These are phyloP conservation scores for Entomobrya multifasciata DNA, from an alignment of 2,888 invertebrate species.

Conservation along the genomic window DNA sequence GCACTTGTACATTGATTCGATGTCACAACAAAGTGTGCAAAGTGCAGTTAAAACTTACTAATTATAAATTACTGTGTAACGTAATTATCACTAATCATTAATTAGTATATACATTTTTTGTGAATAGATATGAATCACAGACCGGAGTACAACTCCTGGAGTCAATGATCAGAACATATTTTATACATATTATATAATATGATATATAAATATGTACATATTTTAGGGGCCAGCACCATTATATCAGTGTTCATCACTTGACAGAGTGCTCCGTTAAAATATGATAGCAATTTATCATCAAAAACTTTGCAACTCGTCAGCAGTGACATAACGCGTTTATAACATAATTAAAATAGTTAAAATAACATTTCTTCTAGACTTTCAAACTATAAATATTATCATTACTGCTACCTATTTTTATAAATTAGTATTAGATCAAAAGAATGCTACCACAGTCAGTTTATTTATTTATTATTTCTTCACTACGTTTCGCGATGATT, in stretches of 20 bases:
- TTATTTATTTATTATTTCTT: slow-evolving; percentile 35
- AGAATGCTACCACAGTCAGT: slow-evolving; percentile 68
- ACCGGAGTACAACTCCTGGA: slow-evolving; percentile 63
- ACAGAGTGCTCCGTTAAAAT: slow-evolving; percentile 7
- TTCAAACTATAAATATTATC: neutral
- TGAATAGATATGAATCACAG: neutral
- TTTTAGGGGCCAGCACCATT: slow-evolving; percentile 72
- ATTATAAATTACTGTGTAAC: no score
- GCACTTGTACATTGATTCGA: no score
- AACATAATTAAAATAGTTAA: slow-evolving; percentile 34
- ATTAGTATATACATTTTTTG: slow-evolving; percentile 21
- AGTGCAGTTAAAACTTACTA: no score
- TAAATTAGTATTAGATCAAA: neutral
- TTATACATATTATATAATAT: neutral
- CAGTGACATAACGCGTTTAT: slow-evolving; percentile 68
- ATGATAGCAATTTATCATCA: neutral
- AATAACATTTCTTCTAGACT: neutral
- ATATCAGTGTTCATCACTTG: slow-evolving; percentile 69
- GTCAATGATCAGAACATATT: no score
- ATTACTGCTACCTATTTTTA: neutral
- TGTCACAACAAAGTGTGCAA: no score
- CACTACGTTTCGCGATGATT: neutral
- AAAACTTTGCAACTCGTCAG: slow-evolving; percentile 42
- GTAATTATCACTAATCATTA: no score
- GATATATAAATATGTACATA: slow-evolving; percentile 42